Percentiles rank a stretch among this genome's conserved stretches.
Evolutionary conservation across 2,888 invertebrate species (phyloP).

Genomic region (Balanococcus diminutus): DNA sequence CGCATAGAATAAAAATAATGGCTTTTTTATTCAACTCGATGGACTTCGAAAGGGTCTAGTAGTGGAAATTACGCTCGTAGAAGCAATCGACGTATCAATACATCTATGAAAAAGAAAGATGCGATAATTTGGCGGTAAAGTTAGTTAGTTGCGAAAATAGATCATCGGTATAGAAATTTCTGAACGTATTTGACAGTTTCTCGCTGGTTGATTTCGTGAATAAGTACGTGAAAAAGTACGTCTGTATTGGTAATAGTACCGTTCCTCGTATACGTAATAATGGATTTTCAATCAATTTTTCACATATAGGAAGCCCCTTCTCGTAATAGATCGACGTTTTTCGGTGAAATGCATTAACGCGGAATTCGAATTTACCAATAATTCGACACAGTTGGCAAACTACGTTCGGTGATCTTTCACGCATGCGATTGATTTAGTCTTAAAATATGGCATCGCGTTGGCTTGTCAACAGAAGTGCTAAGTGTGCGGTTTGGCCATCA

Average conservation of each 20-base stretch:
- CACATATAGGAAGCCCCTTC: not conserved
- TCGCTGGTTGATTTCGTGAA: not conserved
- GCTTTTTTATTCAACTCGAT: conserved; percentile 12
- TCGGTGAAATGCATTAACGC: conserved; percentile 10
- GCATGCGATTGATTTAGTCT: not conserved
- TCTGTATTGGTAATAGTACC: not conserved
- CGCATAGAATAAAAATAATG: not conserved
- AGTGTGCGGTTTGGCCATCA: not conserved
- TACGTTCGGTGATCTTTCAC: not conserved
- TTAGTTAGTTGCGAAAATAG: not conserved
- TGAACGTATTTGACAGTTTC: not conserved
- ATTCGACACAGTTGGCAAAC: conserved; percentile 1
- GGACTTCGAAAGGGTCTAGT: conserved; percentile 2
- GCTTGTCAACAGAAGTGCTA: too few relatives aligned
- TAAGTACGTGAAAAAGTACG: not conserved
- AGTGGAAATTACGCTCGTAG: not conserved
- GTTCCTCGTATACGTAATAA: not conserved
- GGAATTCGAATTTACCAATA: conserved; percentile 7
- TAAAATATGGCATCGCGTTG: not conserved
- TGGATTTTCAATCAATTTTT: conserved; percentile 3
- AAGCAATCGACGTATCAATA: not conserved
- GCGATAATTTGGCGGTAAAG: not conserved
- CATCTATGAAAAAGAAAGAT: not conserved
- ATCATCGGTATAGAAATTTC: not conserved
- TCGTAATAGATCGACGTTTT: not conserved